Conservation (phyloP, 2,888 invertebrate species). For the Dicycla oo region DNA sequence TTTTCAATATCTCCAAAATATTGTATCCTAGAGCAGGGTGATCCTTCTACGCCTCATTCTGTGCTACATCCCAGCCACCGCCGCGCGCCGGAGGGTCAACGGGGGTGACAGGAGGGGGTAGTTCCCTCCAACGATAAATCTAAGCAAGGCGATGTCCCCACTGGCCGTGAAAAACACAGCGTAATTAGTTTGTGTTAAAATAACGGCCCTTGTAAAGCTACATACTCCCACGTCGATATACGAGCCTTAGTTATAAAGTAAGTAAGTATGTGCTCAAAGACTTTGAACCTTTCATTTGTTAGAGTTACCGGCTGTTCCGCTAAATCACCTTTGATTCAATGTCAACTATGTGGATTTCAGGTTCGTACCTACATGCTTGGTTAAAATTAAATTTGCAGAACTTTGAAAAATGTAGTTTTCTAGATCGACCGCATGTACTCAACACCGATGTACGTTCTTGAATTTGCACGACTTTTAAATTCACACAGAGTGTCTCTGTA, state of each 20-base stretch:
- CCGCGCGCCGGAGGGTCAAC: conserved; percentile 13
- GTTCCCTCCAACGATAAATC: conserved; percentile 51
- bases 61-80: not conserved
- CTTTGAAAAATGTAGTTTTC: not conserved
- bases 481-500: not conserved
- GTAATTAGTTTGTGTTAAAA: conserved; percentile 58
- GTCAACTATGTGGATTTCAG: not conserved
- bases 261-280: not conserved
- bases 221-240: conserved; percentile 18
- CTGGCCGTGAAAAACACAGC: conserved; percentile 52
- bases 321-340: not conserved
- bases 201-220: conserved; percentile 33
- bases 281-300: conserved; percentile 5
- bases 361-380: no score
- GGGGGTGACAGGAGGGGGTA: not conserved
- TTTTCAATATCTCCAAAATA: not conserved
- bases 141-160: conserved; percentile 52
- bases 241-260: not conserved
- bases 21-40: not conserved
- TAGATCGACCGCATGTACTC: not conserved
- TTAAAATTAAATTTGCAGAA: not conserved
- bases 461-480: not conserved
- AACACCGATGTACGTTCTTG: not conserved
- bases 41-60: conserved; percentile 1
- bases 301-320: not conserved